phyloP scores from a whole-genome alignment of 1,140 invertebrate genomes.

The Orussus abietinus region DNA sequence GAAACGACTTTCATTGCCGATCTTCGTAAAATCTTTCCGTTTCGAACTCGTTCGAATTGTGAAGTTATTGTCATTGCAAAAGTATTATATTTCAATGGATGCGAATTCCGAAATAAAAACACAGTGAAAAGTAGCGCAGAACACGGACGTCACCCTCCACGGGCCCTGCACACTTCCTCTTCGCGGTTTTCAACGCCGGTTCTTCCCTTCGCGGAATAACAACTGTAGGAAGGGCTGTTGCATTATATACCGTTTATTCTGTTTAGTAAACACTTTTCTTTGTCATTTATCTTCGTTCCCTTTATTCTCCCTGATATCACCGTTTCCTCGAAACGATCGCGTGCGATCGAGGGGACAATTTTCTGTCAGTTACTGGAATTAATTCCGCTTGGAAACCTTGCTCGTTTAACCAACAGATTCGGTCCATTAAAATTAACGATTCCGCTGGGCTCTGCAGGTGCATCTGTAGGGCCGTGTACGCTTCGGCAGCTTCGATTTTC shows the following conservation, averaged over 20 bases:
- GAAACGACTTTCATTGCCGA: neutral
- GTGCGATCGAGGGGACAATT: conserved; percentile 44
- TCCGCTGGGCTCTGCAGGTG: conserved; percentile 44
- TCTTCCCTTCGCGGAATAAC: too few relatives aligned
- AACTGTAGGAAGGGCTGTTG: too few relatives aligned
- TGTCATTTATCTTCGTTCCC: too few relatives aligned
- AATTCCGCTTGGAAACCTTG: conserved; percentile 27
- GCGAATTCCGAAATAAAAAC: conserved; percentile 33
- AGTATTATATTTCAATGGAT: conserved; percentile 32
- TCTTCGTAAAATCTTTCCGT: neutral
- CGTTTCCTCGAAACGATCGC: conserved; percentile 40
- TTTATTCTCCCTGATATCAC: too few relatives aligned
- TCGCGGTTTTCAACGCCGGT: too few relatives aligned
- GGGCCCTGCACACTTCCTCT: too few relatives aligned
- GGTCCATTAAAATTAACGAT: conserved; percentile 40
- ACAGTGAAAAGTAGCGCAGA: conserved; percentile 21
- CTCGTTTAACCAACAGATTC: conserved; percentile 40
- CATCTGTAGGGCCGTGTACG: conserved; percentile 43
- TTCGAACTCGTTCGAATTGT: conserved; percentile 17
- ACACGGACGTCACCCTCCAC: too few relatives aligned
- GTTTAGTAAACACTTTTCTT: too few relatives aligned
- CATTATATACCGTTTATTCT: too few relatives aligned
- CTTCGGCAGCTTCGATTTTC: conserved; percentile 32
- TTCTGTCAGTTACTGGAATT: conserved; percentile 33
- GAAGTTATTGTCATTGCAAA: conserved; percentile 26